A percentile compares a stretch with the other conserved stretches of the same genome.
Conservation (phyloP, 2,113 vertebrate genomes). For the Polyodon spathula region DNA sequence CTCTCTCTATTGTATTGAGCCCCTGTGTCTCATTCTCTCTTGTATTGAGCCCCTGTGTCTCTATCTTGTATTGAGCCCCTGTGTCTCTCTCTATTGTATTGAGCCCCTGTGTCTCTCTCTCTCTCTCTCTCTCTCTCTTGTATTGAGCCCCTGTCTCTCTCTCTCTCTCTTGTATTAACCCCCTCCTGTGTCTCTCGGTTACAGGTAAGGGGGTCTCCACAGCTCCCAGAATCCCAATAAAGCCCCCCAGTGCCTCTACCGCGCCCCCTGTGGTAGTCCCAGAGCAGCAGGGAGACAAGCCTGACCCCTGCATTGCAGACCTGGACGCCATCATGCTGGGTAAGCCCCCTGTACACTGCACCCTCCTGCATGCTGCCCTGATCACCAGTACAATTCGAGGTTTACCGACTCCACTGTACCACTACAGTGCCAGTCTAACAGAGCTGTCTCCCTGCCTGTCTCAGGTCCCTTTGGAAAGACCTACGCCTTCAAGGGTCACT, state of each 20-base stretch:
- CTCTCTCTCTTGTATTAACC: not conserved
- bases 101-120: not conserved
- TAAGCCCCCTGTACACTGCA: too few species aligned
- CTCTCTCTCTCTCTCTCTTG: conserved; percentile 2
- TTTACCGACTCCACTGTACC: too few species aligned
- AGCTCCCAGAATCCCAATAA: conserved; percentile 15
- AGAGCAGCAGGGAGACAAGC: conserved; percentile 25
- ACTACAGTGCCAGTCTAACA: not conserved
- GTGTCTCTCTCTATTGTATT: not conserved
- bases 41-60: too few species aligned
- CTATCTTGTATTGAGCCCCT: not conserved
- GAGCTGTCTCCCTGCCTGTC: not conserved
- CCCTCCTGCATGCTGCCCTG: too few species aligned
- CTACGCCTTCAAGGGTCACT: conserved; percentile 78
- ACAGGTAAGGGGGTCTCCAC: conserved; percentile 44
- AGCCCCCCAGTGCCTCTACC: conserved; percentile 23
- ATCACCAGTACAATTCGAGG: conserved; percentile 3
- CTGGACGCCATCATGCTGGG: conserved; percentile 75
- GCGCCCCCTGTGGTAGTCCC: conserved; percentile 13
- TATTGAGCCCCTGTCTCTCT: too few species aligned
- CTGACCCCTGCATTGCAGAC: conserved; percentile 67
- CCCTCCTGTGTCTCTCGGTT: not conserved
- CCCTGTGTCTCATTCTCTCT: not conserved
- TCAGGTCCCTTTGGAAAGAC: conserved; percentile 70
- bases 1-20: conserved; percentile 8